Evolutionary conservation across 2,888 invertebrate species (phyloP), one percentile per base, ranked within the genome.

Genomic region (Encarsia formosa): DNA sequence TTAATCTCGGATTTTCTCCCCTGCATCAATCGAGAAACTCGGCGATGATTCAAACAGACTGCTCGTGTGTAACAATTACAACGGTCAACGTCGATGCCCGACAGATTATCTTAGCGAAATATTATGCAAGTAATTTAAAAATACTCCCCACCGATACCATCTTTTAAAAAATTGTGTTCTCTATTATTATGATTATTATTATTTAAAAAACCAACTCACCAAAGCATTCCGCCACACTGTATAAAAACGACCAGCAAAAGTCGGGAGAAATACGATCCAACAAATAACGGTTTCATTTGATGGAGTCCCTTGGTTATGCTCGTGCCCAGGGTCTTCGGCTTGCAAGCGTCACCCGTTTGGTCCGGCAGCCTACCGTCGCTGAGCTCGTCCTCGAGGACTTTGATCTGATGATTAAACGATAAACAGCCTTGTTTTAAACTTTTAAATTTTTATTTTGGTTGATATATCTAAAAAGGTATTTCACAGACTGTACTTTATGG

Each of bases 231-330:
- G 22, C 53, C 48, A 26, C 82, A 81, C 61, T 86, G 84, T 63
- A 85, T 79, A 0, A 74, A 66, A 48, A 86, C 83, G 34, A 85
- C 79, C 9, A 86, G 75, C 5, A 84, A 37, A 1, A 88, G 78
- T 69, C 84, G 79, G 1, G 75, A 70, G 3, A 82, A 60, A 62
- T 86, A 77, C 0, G 86, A 86, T 1, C 80, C 77, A 18, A 69
- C 75, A 69, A 87, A 84, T 60, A 88, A 76, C 0, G 85, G 85
- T 31, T 77, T 78, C 54, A 86, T 75, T 70, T 88, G 86, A 1
- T 32, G 23, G 4, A 50, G 26, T 39, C 50, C 50, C 2, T 79
- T 79, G 4, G 75, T 18, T n/a, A 75, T 19, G 84, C 63, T 1
- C 79, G 78, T 49, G 77, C 76, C 22, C 75, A 57, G 1, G 78